These are phyloP conservation scores for Ceratitis capitata DNA, from an alignment of 1,140 invertebrate genomes.

Conservation along the genomic window DNA sequence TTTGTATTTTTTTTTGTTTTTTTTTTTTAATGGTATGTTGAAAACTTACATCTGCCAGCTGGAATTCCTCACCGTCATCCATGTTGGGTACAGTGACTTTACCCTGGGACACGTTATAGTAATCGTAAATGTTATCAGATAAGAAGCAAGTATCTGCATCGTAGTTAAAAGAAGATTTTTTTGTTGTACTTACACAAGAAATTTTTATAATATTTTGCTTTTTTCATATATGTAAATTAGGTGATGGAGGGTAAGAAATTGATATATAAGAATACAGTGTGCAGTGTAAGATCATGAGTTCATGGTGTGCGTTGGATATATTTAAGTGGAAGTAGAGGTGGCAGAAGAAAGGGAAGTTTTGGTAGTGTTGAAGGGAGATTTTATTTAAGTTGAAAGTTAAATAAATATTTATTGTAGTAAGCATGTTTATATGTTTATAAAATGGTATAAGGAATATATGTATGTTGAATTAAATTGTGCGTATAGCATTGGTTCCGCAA, in stretches of 20 bases:
- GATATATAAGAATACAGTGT: background rate
- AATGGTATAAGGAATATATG: too few species aligned
- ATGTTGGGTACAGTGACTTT: conserved; percentile 95
- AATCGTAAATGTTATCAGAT: conserved; percentile 86
- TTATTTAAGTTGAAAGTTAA: too few species aligned
- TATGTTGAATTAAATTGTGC: too few species aligned
- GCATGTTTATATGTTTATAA: too few species aligned
- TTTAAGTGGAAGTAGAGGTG: background rate
- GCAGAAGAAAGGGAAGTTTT: background rate
- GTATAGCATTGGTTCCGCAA: too few species aligned
- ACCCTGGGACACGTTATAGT: conserved; percentile 96
- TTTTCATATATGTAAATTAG: background rate
- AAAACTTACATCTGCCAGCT: conserved; percentile 79
- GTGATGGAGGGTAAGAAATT: background rate
- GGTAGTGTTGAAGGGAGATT: background rate
- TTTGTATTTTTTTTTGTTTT: background rate
- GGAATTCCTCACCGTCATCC: conserved; percentile 96
- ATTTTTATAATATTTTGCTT: background rate
- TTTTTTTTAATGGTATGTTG: conserved; percentile 31
- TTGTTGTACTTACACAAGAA: background rate
- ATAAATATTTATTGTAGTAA: too few species aligned
- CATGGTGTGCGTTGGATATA: background rate
- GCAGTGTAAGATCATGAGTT: too few species aligned
- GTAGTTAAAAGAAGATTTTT: conserved; percentile 27
- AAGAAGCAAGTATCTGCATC: conserved; percentile 82